Evolutionary conservation across 2,888 invertebrate genomes (phyloP).

Genomic region (Sinohyriopsis cumingii): DNA sequence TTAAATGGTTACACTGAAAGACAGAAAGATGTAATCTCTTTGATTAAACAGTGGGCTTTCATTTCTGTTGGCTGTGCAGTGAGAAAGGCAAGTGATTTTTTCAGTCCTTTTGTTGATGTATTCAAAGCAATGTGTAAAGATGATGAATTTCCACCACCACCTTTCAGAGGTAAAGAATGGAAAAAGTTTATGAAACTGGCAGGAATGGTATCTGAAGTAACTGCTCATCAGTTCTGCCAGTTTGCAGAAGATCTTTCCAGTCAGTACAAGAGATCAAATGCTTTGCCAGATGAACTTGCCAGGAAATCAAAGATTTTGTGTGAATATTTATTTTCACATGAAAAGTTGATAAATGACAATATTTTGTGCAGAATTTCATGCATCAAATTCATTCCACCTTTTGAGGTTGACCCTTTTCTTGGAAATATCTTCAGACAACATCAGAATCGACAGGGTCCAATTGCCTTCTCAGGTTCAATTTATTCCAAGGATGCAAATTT

Average conservation of each 20-base stretch:
- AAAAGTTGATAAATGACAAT: neutral
- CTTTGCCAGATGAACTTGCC: conserved; percentile 3
- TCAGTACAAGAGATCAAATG: neutral
- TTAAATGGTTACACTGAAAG: no score
- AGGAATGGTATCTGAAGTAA: conserved; percentile 12
- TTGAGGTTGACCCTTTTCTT: neutral
- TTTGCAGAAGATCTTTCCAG: conserved; percentile 8
- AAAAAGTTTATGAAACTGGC: conserved; percentile 7
- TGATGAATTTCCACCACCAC: conserved; percentile 11
- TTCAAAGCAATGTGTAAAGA: no score
- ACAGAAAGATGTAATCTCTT: no score
- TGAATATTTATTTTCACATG: neutral
- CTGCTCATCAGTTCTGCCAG: conserved; percentile 3
- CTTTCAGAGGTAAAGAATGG: conserved; percentile 7
- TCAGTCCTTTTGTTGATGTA: no score
- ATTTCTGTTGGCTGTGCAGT: no score
- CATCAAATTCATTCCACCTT: conserved; percentile 14
- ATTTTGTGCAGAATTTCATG: neutral
- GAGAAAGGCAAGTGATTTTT: no score
- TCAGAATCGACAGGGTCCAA: neutral
- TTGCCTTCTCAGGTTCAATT: conserved; percentile 4
- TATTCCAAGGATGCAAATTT: neutral
- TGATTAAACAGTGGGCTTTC: no score
- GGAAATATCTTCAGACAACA: conserved; percentile 2
- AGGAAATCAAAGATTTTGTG: conserved; percentile 9